Percentiles rank a stretch among this genome's conserved stretches.
phyloP scores from a whole-genome alignment of 2,797 vertebrate species.

The Presbytis comata region DNA sequence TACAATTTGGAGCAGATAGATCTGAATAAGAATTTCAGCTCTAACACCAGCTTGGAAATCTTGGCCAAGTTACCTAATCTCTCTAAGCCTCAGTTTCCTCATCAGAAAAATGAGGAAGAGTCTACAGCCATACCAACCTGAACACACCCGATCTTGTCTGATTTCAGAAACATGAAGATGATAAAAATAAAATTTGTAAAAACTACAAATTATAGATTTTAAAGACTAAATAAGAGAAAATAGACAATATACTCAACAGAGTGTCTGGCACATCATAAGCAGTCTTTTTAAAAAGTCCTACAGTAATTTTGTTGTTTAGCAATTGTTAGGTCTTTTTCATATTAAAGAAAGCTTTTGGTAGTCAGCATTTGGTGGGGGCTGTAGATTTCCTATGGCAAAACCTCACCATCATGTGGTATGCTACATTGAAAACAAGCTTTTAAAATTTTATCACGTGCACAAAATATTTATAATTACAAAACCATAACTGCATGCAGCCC shows the following conservation, averaged over 20 bases:
- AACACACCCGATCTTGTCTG: background rate
- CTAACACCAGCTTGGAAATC: background rate
- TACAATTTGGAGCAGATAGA: background rate
- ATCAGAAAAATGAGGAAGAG: background rate
- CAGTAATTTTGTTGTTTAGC: background rate
- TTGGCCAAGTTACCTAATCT: background rate
- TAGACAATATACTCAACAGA: background rate
- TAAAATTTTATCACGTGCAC: background rate
- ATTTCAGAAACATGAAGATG: background rate
- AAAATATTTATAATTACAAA: constrained; percentile 8
- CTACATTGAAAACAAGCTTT: background rate
- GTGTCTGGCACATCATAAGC: background rate
- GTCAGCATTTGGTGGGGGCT: background rate
- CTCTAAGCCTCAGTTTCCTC: background rate
- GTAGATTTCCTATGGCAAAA: background rate
- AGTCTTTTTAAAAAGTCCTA: background rate
- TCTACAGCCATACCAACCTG: background rate
- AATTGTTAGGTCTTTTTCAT: background rate
- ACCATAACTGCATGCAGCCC: background rate
- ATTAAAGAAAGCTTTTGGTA: background rate
- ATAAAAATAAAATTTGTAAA: background rate
- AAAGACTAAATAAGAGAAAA: background rate
- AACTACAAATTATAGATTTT: background rate
- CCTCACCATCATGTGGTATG: background rate
- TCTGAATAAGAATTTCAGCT: background rate